Evolutionary conservation across 2,888 invertebrate species (phyloP).

Genomic region (Monochamus alternatus): DNA sequence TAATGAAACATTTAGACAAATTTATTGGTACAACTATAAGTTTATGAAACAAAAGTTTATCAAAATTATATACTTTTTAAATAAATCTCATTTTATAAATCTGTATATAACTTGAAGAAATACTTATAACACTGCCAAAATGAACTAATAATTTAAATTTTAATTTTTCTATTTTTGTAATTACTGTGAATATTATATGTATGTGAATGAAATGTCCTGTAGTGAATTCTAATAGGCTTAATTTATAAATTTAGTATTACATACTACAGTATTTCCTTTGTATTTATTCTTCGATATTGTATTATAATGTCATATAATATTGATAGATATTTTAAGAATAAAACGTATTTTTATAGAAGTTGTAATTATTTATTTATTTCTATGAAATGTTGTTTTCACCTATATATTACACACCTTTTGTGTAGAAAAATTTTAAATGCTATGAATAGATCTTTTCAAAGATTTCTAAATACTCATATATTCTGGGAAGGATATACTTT

Average conservation of each 20-base stretch:
- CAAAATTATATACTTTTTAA: background rate
- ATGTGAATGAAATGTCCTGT: conserved; percentile 20
- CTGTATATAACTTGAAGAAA: conserved; percentile 8
- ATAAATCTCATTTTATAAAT: background rate
- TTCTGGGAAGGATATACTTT: no score
- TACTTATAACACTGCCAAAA: conserved; percentile 30
- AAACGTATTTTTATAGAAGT: conserved; percentile 30
- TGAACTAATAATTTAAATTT: background rate
- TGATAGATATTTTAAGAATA: conserved; percentile 31
- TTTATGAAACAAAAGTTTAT: no score
- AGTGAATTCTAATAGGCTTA: conserved; percentile 30
- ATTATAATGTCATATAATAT: conserved; percentile 34
- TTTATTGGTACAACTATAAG: no score
- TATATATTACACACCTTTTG: background rate
- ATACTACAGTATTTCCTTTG: conserved; percentile 36
- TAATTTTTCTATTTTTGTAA: conserved; percentile 23
- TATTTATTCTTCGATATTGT: conserved; percentile 40
- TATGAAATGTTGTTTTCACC: background rate
- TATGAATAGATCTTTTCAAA: no score
- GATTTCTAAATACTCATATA: no score
- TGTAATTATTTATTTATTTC: background rate
- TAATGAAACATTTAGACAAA: conserved; percentile 1
- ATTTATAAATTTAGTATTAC: conserved; percentile 38
- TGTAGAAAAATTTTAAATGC: no score
- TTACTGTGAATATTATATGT: conserved; percentile 38